Conservation (phyloP, 2,797 vertebrate species). For the Pseudochirops cupreus region DNA sequence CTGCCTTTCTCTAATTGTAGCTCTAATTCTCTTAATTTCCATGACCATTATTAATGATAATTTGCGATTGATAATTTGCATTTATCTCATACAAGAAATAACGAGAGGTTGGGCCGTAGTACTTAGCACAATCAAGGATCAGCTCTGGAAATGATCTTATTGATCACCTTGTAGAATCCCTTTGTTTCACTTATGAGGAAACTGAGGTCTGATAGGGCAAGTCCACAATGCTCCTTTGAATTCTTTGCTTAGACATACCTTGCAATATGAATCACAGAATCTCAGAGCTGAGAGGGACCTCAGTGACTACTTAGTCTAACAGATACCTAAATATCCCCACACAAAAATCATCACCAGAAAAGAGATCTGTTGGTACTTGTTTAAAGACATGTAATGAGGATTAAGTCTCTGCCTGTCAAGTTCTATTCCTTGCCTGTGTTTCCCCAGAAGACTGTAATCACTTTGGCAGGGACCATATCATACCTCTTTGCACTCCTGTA, state of each 20-base stretch:
- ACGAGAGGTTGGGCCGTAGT: neutral
- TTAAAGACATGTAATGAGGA: neutral
- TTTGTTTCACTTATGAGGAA: neutral
- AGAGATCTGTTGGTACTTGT: neutral
- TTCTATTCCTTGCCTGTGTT: neutral
- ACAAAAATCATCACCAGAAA: neutral
- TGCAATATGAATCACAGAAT: neutral
- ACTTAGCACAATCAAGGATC: neutral
- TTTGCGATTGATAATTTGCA: neutral
- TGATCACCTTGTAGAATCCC: neutral
- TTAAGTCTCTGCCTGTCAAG: neutral
- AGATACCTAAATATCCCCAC: neutral
- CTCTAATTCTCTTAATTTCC: neutral
- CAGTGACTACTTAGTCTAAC: neutral
- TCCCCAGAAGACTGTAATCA: neutral
- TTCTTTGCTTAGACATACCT: neutral
- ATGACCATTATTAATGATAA: neutral
- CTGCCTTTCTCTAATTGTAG: neutral
- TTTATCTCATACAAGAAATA: neutral
- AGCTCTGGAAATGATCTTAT: neutral
- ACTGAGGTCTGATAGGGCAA: neutral
- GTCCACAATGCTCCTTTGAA: neutral
- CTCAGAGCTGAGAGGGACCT: neutral
- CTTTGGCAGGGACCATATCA: neutral
- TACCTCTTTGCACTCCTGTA: neutral